phyloP scores from a whole-genome alignment of 2,797 vertebrate genomes.

The Poeciliopsis infans region DNA sequence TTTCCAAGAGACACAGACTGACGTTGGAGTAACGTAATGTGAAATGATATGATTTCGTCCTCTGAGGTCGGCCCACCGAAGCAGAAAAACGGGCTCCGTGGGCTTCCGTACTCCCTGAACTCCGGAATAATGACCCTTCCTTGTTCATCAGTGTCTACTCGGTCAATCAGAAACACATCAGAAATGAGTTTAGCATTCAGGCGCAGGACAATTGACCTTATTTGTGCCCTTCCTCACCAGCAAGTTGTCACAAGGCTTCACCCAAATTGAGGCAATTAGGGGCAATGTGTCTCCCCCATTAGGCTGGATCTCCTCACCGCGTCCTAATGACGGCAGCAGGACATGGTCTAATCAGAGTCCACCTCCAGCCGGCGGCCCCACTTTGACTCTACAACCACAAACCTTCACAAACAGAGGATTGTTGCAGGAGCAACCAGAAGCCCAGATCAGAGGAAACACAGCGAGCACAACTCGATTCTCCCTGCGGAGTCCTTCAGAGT shows the following conservation, averaged over 20 bases:
- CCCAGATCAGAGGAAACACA: not conserved
- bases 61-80: conserved; percentile 27
- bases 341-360: conserved; percentile 71
- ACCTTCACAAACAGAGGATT: conserved; percentile 4
- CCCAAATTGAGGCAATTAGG: conserved; percentile 77
- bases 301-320: conserved; percentile 73
- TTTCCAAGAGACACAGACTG: conserved; percentile 66
- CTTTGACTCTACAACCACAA: conserved; percentile 14
- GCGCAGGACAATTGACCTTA: conserved; percentile 76
- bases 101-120: conserved; percentile 72
- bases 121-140: conserved; percentile 77
- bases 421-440: not conserved
- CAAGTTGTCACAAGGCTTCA: conserved; percentile 73
- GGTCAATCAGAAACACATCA: conserved; percentile 77
- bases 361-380: conserved; percentile 49
- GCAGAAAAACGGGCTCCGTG: conserved; percentile 60
- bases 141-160: conserved; percentile 75
- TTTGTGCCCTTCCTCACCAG: conserved; percentile 76
- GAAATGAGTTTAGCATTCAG: conserved; percentile 76
- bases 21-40: conserved; percentile 66
- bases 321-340: conserved; percentile 73
- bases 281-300: conserved; percentile 70
- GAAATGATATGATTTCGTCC: conserved; percentile 72
- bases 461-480: not conserved
- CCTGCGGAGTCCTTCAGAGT: not conserved